Evolutionary conservation across 2,888 invertebrate species (phyloP).

Genomic region (Saturnia pavonia): DNA sequence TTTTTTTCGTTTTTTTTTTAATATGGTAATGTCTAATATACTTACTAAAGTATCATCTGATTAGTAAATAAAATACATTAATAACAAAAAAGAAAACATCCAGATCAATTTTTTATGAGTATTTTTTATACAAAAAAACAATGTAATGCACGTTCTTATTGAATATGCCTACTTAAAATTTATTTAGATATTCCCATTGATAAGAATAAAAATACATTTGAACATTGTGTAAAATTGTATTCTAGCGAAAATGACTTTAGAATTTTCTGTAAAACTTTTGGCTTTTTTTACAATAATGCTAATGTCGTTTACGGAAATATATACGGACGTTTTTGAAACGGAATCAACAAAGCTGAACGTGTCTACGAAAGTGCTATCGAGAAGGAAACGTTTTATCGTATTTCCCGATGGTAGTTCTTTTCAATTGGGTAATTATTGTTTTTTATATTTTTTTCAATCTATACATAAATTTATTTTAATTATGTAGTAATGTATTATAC

Average conservation of each 20-base stretch:
- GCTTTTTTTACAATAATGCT: background rate
- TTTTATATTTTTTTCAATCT: too few relatives aligned
- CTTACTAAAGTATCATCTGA: background rate
- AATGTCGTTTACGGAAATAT: constrained; percentile 15
- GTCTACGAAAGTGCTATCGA: constrained; percentile 57
- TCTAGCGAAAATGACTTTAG: constrained; percentile 11
- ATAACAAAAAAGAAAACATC: too few relatives aligned
- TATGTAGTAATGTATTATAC: too few relatives aligned
- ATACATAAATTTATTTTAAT: too few relatives aligned
- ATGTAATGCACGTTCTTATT: too few relatives aligned
- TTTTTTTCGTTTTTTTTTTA: background rate
- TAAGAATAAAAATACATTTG: background rate
- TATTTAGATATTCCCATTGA: background rate
- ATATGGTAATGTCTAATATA: background rate
- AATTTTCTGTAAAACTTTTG: constrained; percentile 2
- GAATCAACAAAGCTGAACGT: constrained; percentile 12
- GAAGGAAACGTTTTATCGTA: constrained; percentile 78
- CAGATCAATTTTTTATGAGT: too few relatives aligned
- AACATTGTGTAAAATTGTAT: background rate
- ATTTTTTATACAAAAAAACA: too few relatives aligned
- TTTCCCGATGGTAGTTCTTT: constrained; percentile 84
- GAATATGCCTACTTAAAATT: too few relatives aligned
- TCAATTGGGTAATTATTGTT: constrained; percentile 73
- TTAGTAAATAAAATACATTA: background rate
- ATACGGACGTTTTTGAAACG: constrained; percentile 20